phyloP scores from a whole-genome alignment of 2,797 vertebrate species.

The Calcarius lapponicus region DNA sequence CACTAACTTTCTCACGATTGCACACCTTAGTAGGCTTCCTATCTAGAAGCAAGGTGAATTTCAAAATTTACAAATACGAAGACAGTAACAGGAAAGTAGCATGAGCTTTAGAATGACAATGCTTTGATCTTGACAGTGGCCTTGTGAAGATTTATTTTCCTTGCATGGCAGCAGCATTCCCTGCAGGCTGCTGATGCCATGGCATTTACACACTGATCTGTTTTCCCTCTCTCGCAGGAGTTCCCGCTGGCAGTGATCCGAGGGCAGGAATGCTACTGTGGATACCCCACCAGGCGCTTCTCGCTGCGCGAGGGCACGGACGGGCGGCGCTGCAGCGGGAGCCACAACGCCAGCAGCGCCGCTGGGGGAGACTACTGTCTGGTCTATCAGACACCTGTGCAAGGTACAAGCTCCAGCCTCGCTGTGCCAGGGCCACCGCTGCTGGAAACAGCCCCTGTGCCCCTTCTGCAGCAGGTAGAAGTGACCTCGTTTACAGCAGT shows the following conservation, averaged over 20 bases:
- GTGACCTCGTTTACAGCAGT: rapidly evolving
- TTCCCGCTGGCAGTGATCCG: constrained; percentile 88
- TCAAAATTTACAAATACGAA: neutral
- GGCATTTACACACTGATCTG: neutral
- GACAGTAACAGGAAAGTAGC: neutral
- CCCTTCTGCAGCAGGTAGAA: rapidly evolving
- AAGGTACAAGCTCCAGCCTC: constrained; percentile 77
- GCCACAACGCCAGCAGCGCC: constrained; percentile 33
- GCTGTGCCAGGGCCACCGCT: rapidly evolving
- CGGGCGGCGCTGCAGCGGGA: constrained; percentile 70
- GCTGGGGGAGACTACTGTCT: constrained; percentile 70
- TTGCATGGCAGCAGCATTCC: neutral
- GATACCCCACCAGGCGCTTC: constrained; percentile 83
- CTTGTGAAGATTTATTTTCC: neutral
- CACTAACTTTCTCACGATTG: too few species aligned
- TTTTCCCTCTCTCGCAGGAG: constrained; percentile 77
- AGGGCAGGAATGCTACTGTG: constrained; percentile 86
- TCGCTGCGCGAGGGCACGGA: constrained; percentile 73
- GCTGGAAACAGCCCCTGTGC: neutral
- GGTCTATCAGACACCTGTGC: constrained; percentile 94
- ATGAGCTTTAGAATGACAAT: neutral
- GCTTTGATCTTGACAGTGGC: neutral
- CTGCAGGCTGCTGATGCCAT: neutral
- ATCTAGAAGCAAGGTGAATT: neutral
- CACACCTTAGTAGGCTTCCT: neutral